Conservation (phyloP, 2,888 invertebrate genomes). For the Anthrax anthrax region DNA sequence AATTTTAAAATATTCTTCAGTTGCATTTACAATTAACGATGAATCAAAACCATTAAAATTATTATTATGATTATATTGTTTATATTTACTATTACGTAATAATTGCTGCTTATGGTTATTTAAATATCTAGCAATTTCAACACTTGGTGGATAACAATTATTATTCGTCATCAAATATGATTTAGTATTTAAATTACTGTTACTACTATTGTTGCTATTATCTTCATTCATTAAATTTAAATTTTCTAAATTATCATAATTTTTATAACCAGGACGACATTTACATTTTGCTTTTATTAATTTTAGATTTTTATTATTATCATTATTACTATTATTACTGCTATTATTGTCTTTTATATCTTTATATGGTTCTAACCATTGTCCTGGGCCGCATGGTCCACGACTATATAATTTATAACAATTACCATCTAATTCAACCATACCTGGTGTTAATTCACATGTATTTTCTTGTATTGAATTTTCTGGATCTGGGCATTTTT, state of each 20-base stretch:
- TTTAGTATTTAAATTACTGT: slow-evolving; percentile 10
- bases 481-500: slow-evolving; percentile 23
- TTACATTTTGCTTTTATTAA: slow-evolving; percentile 44
- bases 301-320: slow-evolving; percentile 8
- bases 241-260: slow-evolving; percentile 18
- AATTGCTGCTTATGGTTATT: slow-evolving; percentile 33
- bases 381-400: slow-evolving; percentile 59
- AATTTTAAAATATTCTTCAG: neutral
- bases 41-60: neutral
- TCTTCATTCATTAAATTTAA: no score
- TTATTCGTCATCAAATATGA: slow-evolving; percentile 21
- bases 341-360: slow-evolving; percentile 3
- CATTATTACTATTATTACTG: no score
- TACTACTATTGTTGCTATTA: no score
- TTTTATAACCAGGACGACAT: slow-evolving; percentile 52
- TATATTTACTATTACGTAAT: slow-evolving; percentile 4
- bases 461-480: slow-evolving; percentile 25
- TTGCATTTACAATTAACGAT: neutral
- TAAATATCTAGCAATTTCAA: slow-evolving; percentile 49
- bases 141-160: slow-evolving; percentile 46
- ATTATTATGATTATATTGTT: neutral
- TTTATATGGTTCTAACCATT: slow-evolving; percentile 50
- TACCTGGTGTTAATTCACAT: slow-evolving; percentile 46
- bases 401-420: slow-evolving; percentile 64
- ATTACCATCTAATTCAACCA: slow-evolving; percentile 49